Conservation (phyloP, 2,113 vertebrate genomes). For the Himantopus leucocephalus region DNA sequence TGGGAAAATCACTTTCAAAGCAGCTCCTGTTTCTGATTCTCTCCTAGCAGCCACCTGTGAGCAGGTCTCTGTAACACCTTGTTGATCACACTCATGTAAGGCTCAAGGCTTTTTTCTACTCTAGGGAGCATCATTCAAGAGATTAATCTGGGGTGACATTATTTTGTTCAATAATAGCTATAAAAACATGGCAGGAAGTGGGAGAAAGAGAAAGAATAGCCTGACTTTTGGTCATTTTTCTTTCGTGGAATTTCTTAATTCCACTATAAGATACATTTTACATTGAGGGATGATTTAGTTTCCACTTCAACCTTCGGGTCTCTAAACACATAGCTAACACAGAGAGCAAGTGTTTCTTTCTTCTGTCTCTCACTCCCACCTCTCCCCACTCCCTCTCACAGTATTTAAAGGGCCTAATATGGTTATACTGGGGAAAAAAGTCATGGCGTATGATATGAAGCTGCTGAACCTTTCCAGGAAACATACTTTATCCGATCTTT, state of each 20-base stretch:
- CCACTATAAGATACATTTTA: background rate
- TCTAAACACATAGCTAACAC: background rate
- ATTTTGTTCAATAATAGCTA: constrained; percentile 16
- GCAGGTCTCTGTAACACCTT: background rate
- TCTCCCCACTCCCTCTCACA: background rate
- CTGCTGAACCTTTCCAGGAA: background rate
- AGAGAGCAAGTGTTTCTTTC: background rate
- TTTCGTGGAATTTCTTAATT: background rate
- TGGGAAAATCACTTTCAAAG: background rate
- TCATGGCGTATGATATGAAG: background rate
- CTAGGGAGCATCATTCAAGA: background rate
- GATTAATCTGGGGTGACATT: background rate
- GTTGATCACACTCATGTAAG: background rate
- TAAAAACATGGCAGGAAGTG: background rate
- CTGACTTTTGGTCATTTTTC: background rate
- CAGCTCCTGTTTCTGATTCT: background rate
- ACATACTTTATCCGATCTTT: background rate
- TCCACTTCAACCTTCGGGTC: background rate
- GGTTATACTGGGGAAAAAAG: background rate
- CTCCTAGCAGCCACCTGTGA: background rate
- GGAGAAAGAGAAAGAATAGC: background rate
- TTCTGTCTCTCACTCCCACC: background rate
- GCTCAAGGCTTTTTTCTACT: background rate
- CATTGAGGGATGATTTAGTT: background rate
- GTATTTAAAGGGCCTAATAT: background rate